Evolutionary conservation across 2,797 vertebrate species (phyloP).

Genomic region (Accipiter superciliosus): DNA sequence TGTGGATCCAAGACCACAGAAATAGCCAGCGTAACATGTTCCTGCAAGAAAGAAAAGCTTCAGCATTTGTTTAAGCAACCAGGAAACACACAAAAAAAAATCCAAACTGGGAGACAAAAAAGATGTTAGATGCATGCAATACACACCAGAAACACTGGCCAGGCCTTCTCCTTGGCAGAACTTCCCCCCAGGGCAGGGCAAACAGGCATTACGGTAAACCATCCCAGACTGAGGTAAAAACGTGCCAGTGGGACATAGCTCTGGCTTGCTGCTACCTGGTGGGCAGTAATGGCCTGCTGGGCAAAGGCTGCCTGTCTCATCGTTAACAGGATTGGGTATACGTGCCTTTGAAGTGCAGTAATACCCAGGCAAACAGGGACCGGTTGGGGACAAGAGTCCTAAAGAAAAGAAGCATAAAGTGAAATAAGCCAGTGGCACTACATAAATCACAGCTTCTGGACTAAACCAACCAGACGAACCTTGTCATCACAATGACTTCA

Average conservation of each 20-base stretch:
- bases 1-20: slow-evolving; percentile 81
- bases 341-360: slow-evolving; percentile 80
- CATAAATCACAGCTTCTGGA: not conserved
- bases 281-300: slow-evolving; percentile 83
- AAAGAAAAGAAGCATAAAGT: not conserved
- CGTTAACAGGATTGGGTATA: slow-evolving; percentile 69
- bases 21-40: slow-evolving; percentile 80
- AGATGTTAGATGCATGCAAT: rapidly evolving
- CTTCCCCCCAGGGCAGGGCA: slow-evolving; percentile 80
- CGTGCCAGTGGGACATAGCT: slow-evolving; percentile 80
- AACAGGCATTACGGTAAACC: slow-evolving; percentile 76
- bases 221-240: slow-evolving; percentile 75
- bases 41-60: slow-evolving; percentile 62
- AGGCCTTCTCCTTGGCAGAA: slow-evolving; percentile 67
- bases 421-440: not conserved
- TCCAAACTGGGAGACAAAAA: not conserved
- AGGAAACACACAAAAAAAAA: not conserved
- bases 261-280: slow-evolving; percentile 76
- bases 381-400: slow-evolving; percentile 80
- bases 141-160: slow-evolving; percentile 49
- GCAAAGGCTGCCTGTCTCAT: slow-evolving; percentile 76
- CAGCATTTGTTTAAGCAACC: rapidly evolving
- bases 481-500: not conserved
- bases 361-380: slow-evolving; percentile 79
- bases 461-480: not conserved